Conservation (phyloP, 2,797 vertebrate species). For the Gymnothorax javanicus region DNA sequence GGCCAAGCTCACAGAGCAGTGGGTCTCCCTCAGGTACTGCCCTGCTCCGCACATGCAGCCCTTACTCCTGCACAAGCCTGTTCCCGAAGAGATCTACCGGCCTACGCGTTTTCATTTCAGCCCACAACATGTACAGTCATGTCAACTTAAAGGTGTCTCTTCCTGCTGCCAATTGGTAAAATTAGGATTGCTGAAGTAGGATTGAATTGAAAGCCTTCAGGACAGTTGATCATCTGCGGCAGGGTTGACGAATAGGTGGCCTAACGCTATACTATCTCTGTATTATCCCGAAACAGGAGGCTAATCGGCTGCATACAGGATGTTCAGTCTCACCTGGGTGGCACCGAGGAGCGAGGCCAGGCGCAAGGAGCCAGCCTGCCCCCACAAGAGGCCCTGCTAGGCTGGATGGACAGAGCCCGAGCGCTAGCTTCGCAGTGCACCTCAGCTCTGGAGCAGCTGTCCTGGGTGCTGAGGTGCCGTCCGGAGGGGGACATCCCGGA, state of each 20-base stretch:
- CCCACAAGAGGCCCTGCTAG: slow-evolving; percentile 76
- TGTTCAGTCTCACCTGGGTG: slow-evolving; percentile 64
- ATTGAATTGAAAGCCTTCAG: too few species aligned
- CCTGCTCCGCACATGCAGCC: neutral
- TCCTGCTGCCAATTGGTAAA: too few species aligned
- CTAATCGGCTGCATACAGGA: slow-evolving; percentile 75
- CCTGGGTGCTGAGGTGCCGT: slow-evolving; percentile 88
- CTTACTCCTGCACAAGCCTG: too few species aligned
- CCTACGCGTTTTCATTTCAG: too few species aligned
- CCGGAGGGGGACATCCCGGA: slow-evolving; percentile 63
- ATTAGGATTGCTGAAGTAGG: too few species aligned
- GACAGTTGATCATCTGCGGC: too few species aligned
- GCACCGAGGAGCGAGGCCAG: slow-evolving; percentile 45
- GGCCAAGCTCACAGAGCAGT: slow-evolving; percentile 80
- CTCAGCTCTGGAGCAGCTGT: slow-evolving; percentile 80
- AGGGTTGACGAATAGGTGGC: neutral
- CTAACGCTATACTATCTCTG: neutral
- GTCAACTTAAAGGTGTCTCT: too few species aligned
- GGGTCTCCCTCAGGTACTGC: slow-evolving; percentile 83
- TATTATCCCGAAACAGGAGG: slow-evolving; percentile 68
- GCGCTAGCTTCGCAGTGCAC: slow-evolving; percentile 78
- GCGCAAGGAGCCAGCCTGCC: slow-evolving; percentile 71
- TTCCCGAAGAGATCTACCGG: too few species aligned
- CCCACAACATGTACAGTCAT: too few species aligned
- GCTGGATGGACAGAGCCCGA: slow-evolving; percentile 78